phyloP scores from a whole-genome alignment of 30 jellyfish, hydroid and myxozoan species.

The Hydractinia echinata region DNA sequence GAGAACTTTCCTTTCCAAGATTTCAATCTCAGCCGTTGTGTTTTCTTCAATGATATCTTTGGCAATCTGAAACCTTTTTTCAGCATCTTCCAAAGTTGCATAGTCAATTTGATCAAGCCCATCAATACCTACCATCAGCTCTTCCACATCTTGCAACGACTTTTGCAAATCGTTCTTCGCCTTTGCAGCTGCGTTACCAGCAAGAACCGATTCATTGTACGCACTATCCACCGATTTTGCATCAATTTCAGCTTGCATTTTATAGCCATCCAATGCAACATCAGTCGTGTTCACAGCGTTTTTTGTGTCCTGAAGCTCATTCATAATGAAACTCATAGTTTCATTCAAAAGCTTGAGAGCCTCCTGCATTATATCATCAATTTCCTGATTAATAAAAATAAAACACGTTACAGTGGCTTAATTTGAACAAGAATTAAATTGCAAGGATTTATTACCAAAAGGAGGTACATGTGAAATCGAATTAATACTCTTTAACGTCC shows the following conservation, averaged over 20 bases:
- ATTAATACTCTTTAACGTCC: not conserved
- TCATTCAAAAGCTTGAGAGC: slow-evolving; percentile 21
- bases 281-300: slow-evolving; percentile 39
- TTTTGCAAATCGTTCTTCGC: slow-evolving; percentile 32
- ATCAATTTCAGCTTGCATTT: slow-evolving; percentile 52
- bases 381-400: not conserved
- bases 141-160: slow-evolving; percentile 57
- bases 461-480: not conserved
- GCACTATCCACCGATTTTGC: slow-evolving; percentile 61
- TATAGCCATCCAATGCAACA: slow-evolving; percentile 37
- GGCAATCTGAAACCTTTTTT: slow-evolving; percentile 62
- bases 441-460: too few relatives aligned
- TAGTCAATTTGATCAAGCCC: slow-evolving; percentile 42
- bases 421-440: too few relatives aligned
- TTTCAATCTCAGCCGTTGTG: slow-evolving; percentile 55
- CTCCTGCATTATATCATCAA: slow-evolving; percentile 26
- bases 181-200: slow-evolving; percentile 35
- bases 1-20: slow-evolving; percentile 27
- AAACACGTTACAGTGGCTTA: too few relatives aligned
- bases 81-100: slow-evolving; percentile 83
- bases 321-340: slow-evolving; percentile 21
- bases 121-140: slow-evolving; percentile 53
- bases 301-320: slow-evolving; percentile 37
- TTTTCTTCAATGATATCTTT: slow-evolving; percentile 42
- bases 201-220: not conserved